These are phyloP conservation scores for Neria commutata DNA, from an alignment of 2,888 invertebrate species.

Conservation along the genomic window DNA sequence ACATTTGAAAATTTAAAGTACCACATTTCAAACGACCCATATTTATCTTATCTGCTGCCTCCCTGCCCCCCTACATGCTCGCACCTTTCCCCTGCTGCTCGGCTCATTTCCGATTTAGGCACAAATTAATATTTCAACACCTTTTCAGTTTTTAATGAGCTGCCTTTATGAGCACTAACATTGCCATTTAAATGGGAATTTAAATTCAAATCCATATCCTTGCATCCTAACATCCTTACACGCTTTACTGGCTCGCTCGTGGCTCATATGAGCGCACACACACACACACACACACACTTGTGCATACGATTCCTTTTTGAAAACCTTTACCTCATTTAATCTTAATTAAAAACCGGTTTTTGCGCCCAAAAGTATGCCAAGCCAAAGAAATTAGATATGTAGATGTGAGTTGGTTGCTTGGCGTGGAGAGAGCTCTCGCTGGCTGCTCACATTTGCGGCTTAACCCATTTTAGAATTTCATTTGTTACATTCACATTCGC, in stretches of 20 bases:
- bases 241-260: constrained; percentile 9
- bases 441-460: neutral
- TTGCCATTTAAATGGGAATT: constrained; percentile 15
- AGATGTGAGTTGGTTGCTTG: too few species aligned
- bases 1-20: too few species aligned
- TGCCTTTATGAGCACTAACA: constrained; percentile 16
- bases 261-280: neutral
- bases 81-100: too few species aligned
- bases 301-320: constrained; percentile 24
- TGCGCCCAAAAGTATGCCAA: constrained; percentile 9
- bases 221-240: constrained; percentile 10
- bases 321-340: constrained; percentile 46
- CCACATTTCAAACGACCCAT: too few species aligned
- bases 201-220: neutral
- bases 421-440: too few species aligned
- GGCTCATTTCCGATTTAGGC: constrained; percentile 43
- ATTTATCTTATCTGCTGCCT: too few species aligned
- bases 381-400: constrained; percentile 2
- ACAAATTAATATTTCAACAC: constrained; percentile 56
- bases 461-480: neutral
- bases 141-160: constrained; percentile 50
- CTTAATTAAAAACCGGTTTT: constrained; percentile 59
- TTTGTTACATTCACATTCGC: neutral
- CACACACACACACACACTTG: neutral
- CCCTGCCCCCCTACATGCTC: too few species aligned